Evolutionary conservation across 2,888 invertebrate species (phyloP), one percentile per base, ranked within the genome.

Genomic region (Drosophila lacicola): DNA sequence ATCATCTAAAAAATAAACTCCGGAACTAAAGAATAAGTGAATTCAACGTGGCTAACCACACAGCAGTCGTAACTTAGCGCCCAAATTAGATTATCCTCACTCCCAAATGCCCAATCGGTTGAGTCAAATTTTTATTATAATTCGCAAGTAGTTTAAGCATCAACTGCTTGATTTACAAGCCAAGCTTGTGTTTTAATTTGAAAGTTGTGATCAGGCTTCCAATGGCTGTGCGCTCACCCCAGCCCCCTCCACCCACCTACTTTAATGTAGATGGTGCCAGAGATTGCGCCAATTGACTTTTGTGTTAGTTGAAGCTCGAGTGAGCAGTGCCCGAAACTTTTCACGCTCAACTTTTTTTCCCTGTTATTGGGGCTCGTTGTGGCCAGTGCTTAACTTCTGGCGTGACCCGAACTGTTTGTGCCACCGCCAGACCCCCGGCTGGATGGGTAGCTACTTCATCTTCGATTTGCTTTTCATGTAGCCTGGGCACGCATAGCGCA

Each of bases 401-500:
- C 60, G 19, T n/a, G 34, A 44, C 64, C 49, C 46, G 39, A 60
- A 61, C 65, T 46, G 64, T 41, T 77, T 62, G 37, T 46, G 37
- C 14, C 36, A 39, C 53, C 55, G 17, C 54, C 55, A 29, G 21
- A 25, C 14, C 37, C 50, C 47, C 57, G 25, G 29, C 64, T 46
- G 55, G 58, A 50, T 53, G 70, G 56, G 63, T 56, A 67, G 66
- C 53, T 17, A 21, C 67, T 78, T 79, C 82, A 87, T 87, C 89
- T 84, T 89, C 85, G 89, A 89, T 87, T 87, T 71, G 88, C 64
- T 71, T 70, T 79, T 87, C 89, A 70, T 88, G 89, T 73, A 84
- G 85, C 84, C 89, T 68, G 70, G 57, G 79, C 89, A 84, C 83
- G 89, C 83, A 89, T 78, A 68, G 82, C 83, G 87, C 88, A 84